Evolutionary conservation across 2,113 vertebrate genomes (phyloP).

Genomic region (Crotalus tigris): DNA sequence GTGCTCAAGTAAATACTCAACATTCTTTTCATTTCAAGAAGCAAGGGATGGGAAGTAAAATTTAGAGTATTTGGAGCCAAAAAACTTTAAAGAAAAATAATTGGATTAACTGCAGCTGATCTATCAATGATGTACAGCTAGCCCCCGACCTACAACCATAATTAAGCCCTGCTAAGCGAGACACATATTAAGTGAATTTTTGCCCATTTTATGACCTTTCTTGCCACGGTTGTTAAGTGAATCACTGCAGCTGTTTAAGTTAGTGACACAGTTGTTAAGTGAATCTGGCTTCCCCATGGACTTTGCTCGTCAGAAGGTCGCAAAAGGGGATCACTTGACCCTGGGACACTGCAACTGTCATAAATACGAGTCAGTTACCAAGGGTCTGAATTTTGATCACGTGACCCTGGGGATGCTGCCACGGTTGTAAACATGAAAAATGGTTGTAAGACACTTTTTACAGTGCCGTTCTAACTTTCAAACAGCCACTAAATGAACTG

Average conservation of each 20-base stretch:
- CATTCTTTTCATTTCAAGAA: neutral
- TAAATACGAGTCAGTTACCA: neutral
- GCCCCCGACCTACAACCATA: neutral
- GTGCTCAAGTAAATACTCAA: neutral
- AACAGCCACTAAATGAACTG: neutral
- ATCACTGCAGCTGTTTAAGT: neutral
- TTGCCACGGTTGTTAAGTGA: neutral
- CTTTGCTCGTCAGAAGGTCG: neutral
- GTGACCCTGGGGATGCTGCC: neutral
- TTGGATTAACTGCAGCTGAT: neutral
- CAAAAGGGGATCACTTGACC: neutral
- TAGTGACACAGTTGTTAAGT: neutral
- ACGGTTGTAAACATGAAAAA: neutral
- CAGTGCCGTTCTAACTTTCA: neutral
- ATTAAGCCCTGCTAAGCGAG: neutral
- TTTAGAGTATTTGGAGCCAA: neutral
- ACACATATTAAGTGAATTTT: neutral
- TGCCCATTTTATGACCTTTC: neutral
- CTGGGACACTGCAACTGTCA: neutral
- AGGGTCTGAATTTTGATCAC: neutral
- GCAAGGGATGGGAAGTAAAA: neutral
- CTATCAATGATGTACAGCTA: neutral
- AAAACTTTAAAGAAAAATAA: neutral
- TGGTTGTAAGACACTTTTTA: neutral
- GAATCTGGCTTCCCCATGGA: neutral